Evolutionary conservation across 2,888 invertebrate genomes (phyloP).

Genomic region (Erebia epiphron): DNA sequence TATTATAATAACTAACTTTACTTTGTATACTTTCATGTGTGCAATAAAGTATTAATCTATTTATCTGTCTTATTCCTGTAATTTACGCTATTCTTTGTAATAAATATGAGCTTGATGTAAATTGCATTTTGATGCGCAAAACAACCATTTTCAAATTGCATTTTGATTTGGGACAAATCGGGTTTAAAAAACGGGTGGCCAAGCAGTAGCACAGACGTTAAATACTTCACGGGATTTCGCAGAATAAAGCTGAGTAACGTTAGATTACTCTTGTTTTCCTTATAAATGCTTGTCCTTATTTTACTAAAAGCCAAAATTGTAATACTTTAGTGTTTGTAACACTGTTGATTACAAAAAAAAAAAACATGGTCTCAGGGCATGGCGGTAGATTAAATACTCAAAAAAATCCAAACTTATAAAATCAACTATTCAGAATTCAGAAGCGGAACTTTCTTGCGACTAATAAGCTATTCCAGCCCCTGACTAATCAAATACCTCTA

Average conservation of each 20-base stretch:
- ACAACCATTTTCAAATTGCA: background rate
- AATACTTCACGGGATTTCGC: background rate
- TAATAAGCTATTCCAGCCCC: background rate
- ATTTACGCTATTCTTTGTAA: background rate
- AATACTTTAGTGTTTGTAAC: too few species aligned
- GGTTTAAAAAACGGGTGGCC: too few species aligned
- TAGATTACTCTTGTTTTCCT: background rate
- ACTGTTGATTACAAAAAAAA: too few species aligned
- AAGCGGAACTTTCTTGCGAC: background rate
- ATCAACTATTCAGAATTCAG: background rate
- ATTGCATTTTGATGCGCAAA: background rate
- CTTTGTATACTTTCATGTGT: too few species aligned
- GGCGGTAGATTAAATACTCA: too few species aligned
- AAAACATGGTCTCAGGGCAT: too few species aligned
- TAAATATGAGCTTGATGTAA: background rate
- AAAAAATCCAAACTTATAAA: background rate
- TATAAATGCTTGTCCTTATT: too few species aligned
- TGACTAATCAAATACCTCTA: background rate
- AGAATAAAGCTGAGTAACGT: background rate
- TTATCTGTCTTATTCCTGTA: background rate
- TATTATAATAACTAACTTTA: too few species aligned
- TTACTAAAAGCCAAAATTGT: too few species aligned
- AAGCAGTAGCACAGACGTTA: background rate
- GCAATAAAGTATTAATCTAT: too few species aligned
- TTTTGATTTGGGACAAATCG: background rate